Base-by-base conservation (phyloP, 2,888 invertebrate species). In the Coelinius sp. region DNA sequence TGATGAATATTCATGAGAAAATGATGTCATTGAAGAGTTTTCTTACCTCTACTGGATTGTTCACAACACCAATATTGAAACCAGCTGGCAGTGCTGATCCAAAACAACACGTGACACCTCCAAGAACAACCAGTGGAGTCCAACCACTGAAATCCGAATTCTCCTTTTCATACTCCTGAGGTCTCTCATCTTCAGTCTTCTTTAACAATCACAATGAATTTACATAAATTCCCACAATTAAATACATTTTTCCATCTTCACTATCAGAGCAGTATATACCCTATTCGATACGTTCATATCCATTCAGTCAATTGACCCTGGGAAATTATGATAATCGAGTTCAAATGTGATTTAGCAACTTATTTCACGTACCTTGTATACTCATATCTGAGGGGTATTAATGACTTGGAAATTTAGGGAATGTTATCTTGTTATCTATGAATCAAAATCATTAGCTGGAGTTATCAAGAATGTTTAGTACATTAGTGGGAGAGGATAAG, bases 11-110 rank as follows among this genome's bases (percentile, higher is more conserved):
- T n/a, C n/a, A n/a, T n/a, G n/a, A n/a, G n/a, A n/a, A n/a, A n/a
- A n/a, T n/a, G n/a, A n/a, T n/a, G 41, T 12, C n/a, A 41, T 2
- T 41, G 1, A 2, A 10, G 38, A n/a, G 41, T 12, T 1, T 41
- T 31, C 31, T 5, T 88, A 96, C 96, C 82, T 90, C 88, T 63
- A 93, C 92, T 0, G 96, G 95, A 24, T 94, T 93, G 87, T 96
- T 96, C 76, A 97, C 92, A 20, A 95, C 95, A 56, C 96, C 96
- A 72, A 96, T 94, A 83, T 94, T 94, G 86, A 93, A 96, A 41
- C 96, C 96, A 62, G 95, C 93, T 4, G 95, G 94, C 62, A 96
- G 87, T 2, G 95, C 94, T 1, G 92, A 92, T 4, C 96, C 96
- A 17, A 96, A 83, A 1, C 94, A 93, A 44, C 94, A 92, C 2